Conservation (phyloP, 2,888 invertebrate genomes). For the Melinaea marsaeus region DNA sequence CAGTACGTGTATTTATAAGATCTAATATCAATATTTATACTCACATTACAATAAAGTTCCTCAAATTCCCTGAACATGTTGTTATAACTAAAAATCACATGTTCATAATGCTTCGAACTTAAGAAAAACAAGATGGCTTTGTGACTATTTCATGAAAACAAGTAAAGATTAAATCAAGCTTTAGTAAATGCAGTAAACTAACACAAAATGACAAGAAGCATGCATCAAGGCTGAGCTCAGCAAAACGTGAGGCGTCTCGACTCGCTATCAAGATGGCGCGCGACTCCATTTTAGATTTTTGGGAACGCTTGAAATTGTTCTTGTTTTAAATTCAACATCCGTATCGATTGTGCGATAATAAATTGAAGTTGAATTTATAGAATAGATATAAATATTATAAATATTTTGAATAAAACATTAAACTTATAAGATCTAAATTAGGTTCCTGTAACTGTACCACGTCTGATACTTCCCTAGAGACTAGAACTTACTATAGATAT, state of each 20-base stretch:
- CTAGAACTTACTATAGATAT: conserved; percentile 19
- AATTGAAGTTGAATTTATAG: conserved; percentile 9
- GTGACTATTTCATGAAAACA: conserved; percentile 11
- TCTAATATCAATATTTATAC: no score
- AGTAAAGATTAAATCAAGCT: conserved; percentile 32
- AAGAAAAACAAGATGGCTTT: not conserved
- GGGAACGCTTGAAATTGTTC: conserved; percentile 25
- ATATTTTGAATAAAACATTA: not conserved
- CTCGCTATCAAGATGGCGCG: conserved; percentile 38
- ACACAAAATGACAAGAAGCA: conserved; percentile 37
- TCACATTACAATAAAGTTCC: no score
- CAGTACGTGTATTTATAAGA: no score
- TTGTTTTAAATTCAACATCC: conserved; percentile 28
- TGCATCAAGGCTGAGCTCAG: conserved; percentile 38
- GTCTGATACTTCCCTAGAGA: conserved; percentile 10
- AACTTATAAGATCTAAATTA: not conserved
- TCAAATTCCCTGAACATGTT: not conserved
- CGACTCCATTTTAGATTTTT: conserved; percentile 29
- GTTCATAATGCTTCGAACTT: not conserved
- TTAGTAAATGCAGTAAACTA: conserved; percentile 27
- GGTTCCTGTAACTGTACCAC: not conserved
- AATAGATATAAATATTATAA: no score
- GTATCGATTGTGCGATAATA: conserved; percentile 26
- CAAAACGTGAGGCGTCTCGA: conserved; percentile 36
- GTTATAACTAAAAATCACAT: not conserved